Evolutionary conservation across 2,888 invertebrate genomes (phyloP), one percentile per base, ranked within the genome.

Genomic region (Augochlorella aurata): DNA sequence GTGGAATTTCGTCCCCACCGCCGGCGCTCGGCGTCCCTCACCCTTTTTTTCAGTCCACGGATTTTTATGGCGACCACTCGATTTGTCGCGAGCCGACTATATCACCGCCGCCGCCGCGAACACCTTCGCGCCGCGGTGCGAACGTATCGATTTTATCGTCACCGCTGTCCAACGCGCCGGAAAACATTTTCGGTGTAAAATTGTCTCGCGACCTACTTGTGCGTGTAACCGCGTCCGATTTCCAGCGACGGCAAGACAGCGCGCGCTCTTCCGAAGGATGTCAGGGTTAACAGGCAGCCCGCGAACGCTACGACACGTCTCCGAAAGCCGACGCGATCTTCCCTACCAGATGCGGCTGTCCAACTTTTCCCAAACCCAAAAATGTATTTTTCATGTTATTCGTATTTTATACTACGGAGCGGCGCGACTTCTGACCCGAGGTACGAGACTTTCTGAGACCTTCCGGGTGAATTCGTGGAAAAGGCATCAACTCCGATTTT

Each of bases 41-140:
- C 78, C 77, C 58, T 50, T 29, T 81, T 85, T 75, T 81, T 74
- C 74, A 50, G 68, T 77, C 66, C 70, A 63, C 66, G 47, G 73
- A 74, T 85, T 88, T 88, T 86, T 86, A 82, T 87, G 68, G 86
- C 72, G 72, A 77, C 65, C 86, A 75, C 69, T 83, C 81, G 82
- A 88, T 88, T 88, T 79, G 82, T 83, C 83, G 73, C 74, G 65
- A 72, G 67, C 67, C 66, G 72, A 75, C 79, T 75, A 67, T 88
- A 85, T 83, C 83, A 65, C 66, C 70, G 69, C 67, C 24, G 12
- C 54, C 54, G 45, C 54, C 67, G 73, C 58, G 77, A 66, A 70
- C 81, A 70, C 65, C 79, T 71, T 81, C 79, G 61, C 73, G 69
- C 73, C 77, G 70, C 70, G 79, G 82, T 45, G 81, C 14, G 83